Evolutionary conservation across 1,140 invertebrate species (phyloP).

Genomic region (Bombus superbus): DNA sequence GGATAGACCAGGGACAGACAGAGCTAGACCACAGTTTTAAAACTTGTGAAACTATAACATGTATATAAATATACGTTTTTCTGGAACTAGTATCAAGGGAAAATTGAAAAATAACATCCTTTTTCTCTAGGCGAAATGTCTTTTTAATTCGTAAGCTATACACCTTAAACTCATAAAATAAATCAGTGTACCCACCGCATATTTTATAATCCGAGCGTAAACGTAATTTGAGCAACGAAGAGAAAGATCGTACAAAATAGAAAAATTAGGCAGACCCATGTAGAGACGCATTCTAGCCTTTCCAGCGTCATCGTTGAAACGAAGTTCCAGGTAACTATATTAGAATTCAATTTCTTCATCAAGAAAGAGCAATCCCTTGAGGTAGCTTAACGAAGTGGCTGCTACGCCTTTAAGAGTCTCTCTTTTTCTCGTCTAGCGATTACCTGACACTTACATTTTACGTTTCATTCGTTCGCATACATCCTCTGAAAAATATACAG

Average conservation of each 20-base stretch:
- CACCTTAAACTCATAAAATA: too few relatives aligned
- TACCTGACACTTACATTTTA: not conserved
- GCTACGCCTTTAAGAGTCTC: not conserved
- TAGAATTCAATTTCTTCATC: slow-evolving; percentile 74
- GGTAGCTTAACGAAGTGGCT: slow-evolving; percentile 48
- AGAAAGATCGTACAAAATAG: too few relatives aligned
- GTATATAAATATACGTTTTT: too few relatives aligned
- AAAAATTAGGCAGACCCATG: not conserved
- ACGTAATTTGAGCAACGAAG: too few relatives aligned
- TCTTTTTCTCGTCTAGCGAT: not conserved
- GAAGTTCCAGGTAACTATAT: slow-evolving; percentile 61
- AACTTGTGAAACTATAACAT: not conserved
- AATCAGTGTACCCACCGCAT: too few relatives aligned
- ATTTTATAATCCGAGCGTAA: too few relatives aligned
- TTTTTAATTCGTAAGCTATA: too few relatives aligned
- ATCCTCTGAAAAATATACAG: too few relatives aligned
- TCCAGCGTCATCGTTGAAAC: not conserved
- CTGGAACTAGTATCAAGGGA: too few relatives aligned
- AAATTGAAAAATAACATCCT: too few relatives aligned
- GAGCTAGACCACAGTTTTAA: not conserved
- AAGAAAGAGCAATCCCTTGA: slow-evolving; percentile 68
- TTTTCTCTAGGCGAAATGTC: too few relatives aligned
- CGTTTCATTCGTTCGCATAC: too few relatives aligned
- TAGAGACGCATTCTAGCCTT: not conserved
- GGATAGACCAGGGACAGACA: not conserved